These are phyloP conservation scores for Drosophila rubida DNA, from an alignment of 2,888 invertebrate genomes.

Conservation along the genomic window DNA sequence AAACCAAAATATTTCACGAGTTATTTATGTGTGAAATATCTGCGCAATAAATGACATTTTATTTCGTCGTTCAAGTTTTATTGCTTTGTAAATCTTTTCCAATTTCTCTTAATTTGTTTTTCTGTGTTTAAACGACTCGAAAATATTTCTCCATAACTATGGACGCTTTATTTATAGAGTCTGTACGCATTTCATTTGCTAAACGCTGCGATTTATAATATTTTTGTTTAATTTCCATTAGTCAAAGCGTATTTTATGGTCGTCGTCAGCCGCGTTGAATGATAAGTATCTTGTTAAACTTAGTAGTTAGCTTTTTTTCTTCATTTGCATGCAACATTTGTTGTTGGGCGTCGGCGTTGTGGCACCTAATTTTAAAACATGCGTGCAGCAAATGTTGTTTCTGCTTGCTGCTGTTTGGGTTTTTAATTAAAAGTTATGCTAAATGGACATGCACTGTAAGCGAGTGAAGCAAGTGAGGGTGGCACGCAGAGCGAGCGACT, in stretches of 20 bases:
- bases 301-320: slow-evolving; percentile 18
- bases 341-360: slow-evolving; percentile 40
- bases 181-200: too few species aligned
- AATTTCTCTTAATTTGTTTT: not conserved
- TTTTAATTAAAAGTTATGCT: slow-evolving; percentile 74
- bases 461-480: not conserved
- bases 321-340: slow-evolving; percentile 74
- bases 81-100: not conserved
- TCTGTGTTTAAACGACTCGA: not conserved
- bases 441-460: slow-evolving; percentile 66
- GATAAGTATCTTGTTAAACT: slow-evolving; percentile 16
- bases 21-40: not conserved
- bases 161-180: not conserved
- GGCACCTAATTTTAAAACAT: slow-evolving; percentile 49
- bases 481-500: not conserved
- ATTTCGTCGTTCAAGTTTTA: not conserved
- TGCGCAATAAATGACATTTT: not conserved
- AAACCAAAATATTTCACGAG: not conserved
- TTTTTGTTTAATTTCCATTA: not conserved
- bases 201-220: too few species aligned
- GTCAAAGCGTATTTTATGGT: slow-evolving; percentile 23
- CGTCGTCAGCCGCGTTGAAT: not conserved
- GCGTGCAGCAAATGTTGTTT: slow-evolving; percentile 65
- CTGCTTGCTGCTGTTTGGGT: slow-evolving; percentile 6
- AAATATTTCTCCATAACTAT: not conserved